A percentile compares a stretch with the other conserved stretches of the same genome.
Conservation (phyloP, 2,113 vertebrate species). For the Trematocara zebra region DNA sequence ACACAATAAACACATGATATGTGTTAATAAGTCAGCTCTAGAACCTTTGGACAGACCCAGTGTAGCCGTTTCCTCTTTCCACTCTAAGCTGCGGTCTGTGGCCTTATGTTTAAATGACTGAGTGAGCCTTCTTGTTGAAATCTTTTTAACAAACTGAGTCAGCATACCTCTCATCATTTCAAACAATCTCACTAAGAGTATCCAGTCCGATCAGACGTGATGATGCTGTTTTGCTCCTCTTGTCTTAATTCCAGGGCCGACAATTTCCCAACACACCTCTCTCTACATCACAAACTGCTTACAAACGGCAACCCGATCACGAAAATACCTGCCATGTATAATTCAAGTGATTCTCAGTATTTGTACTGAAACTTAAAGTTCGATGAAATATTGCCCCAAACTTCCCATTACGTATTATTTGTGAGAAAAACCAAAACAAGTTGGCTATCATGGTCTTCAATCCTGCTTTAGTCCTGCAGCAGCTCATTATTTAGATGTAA, state of each 20-base stretch:
- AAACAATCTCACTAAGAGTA: neutral
- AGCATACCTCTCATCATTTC: neutral
- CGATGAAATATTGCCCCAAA: neutral
- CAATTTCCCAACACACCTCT: neutral
- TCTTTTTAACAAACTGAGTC: neutral
- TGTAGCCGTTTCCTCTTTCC: rapidly evolving
- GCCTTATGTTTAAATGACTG: neutral
- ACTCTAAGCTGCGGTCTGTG: neutral
- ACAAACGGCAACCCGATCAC: neutral
- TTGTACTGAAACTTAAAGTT: neutral
- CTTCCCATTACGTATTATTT: neutral
- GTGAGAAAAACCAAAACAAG: neutral
- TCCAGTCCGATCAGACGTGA: neutral
- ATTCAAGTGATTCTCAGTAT: neutral
- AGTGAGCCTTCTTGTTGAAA: neutral
- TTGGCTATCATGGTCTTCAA: neutral
- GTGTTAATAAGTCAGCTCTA: neutral
- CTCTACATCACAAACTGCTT: neutral
- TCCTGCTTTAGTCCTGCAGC: neutral
- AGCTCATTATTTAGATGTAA: neutral
- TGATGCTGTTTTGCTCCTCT: neutral
- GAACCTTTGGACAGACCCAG: neutral
- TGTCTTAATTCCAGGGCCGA: neutral
- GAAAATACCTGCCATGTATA: neutral
- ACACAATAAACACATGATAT: neutral